These are phyloP conservation scores for Athalia cordata DNA, from an alignment of 2,888 invertebrate genomes.

Conservation along the genomic window DNA sequence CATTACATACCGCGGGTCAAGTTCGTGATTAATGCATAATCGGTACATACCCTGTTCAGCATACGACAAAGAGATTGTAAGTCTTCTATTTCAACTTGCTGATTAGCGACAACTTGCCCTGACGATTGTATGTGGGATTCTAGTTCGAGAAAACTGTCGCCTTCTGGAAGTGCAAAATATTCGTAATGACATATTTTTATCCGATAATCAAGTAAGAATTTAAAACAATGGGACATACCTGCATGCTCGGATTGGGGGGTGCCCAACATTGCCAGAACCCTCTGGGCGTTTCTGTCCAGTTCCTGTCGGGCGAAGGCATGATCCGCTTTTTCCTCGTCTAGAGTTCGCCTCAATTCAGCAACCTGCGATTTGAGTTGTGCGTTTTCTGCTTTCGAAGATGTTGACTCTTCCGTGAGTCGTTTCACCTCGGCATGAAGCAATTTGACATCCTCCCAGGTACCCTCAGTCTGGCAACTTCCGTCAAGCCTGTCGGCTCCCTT, in stretches of 20 bases:
- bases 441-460: conserved; percentile 80
- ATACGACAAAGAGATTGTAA: conserved; percentile 82
- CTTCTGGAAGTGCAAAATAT: conserved; percentile 68
- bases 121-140: conserved; percentile 86
- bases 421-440: conserved; percentile 78
- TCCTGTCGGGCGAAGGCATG: conserved; percentile 85
- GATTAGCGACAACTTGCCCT: conserved; percentile 83
- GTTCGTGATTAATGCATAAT: conserved; percentile 58
- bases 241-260: conserved; percentile 69
- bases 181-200: background rate
- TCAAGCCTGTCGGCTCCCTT: conserved; percentile 74
- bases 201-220: background rate
- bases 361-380: conserved; percentile 78
- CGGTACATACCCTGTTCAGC: conserved; percentile 78
- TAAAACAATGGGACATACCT: conserved; percentile 50
- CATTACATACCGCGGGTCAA: conserved; percentile 26
- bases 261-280: conserved; percentile 79
- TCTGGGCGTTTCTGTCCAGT: conserved; percentile 83
- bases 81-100: conserved; percentile 85
- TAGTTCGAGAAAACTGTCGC: conserved; percentile 84
- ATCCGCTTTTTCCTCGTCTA: conserved; percentile 83
- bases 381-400: conserved; percentile 71
- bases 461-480: conserved; percentile 80
- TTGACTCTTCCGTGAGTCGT: conserved; percentile 75
- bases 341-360: conserved; percentile 76